Percentiles rank a stretch among this genome's conserved stretches.
Evolutionary conservation across 1,140 invertebrate species (phyloP).

Genomic region (Pachyrhynchus sulphureomaculatus): DNA sequence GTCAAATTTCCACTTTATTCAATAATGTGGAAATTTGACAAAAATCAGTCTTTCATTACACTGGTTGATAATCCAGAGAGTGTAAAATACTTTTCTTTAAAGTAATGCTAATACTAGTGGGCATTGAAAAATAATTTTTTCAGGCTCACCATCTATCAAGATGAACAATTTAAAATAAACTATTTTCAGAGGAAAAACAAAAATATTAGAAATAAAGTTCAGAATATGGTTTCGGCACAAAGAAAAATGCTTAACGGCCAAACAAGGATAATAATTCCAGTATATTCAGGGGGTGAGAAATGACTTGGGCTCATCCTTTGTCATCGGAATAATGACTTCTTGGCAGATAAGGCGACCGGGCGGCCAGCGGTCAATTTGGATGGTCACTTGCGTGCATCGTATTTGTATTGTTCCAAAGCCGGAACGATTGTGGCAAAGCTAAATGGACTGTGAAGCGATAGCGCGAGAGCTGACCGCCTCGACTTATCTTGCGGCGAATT

Average conservation of each 20-base stretch:
- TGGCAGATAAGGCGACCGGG: slow-evolving; percentile 49
- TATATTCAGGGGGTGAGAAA: slow-evolving; percentile 43
- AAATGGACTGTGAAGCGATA: slow-evolving; percentile 54
- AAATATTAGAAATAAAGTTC: too few species aligned
- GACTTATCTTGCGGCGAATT: slow-evolving; percentile 43
- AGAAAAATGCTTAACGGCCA: slow-evolving; percentile 5
- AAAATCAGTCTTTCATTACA: too few species aligned
- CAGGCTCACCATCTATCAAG: too few species aligned
- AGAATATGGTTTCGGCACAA: neutral
- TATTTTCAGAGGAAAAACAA: too few species aligned
- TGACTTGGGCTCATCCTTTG: slow-evolving; percentile 46
- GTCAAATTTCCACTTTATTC: too few species aligned
- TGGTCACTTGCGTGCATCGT: slow-evolving; percentile 51
- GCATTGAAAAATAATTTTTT: too few species aligned
- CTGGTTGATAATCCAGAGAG: too few species aligned
- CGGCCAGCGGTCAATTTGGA: slow-evolving; percentile 45
- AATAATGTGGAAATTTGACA: too few species aligned
- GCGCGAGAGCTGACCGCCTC: slow-evolving; percentile 40
- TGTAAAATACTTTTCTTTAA: too few species aligned
- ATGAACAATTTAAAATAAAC: too few species aligned
- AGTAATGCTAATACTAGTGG: too few species aligned
- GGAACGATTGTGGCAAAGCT: slow-evolving; percentile 48
- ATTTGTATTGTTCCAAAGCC: slow-evolving; percentile 49
- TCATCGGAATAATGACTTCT: slow-evolving; percentile 52
- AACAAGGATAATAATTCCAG: slow-evolving; percentile 7